These are phyloP conservation scores for Perdita meconis DNA, from an alignment of 2,888 invertebrate genomes.

Conservation along the genomic window DNA sequence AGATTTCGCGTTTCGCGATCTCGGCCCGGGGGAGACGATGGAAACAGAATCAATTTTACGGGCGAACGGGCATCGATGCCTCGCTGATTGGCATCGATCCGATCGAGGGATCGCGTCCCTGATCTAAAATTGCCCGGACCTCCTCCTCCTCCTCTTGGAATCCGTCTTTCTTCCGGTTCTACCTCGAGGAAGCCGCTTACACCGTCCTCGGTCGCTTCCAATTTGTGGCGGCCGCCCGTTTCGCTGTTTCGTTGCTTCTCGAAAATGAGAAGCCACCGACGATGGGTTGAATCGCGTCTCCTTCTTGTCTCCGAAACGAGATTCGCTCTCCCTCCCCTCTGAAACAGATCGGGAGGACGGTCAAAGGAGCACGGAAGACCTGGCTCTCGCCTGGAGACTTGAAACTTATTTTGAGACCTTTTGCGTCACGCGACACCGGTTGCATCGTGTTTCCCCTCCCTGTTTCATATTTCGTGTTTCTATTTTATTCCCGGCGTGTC, in stretches of 20 bases:
- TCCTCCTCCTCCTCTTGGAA: too few relatives aligned
- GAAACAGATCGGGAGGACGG: too few relatives aligned
- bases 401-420: slow-evolving; percentile 27
- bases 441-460: slow-evolving; percentile 6
- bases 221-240: slow-evolving; percentile 54
- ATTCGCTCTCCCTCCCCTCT: too few relatives aligned
- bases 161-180: slow-evolving; percentile 53
- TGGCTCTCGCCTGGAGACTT: not conserved
- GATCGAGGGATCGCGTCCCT: slow-evolving; percentile 47
- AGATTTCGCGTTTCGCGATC: slow-evolving; percentile 77
- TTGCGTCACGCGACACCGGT: slow-evolving; percentile 17
- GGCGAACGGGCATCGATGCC: slow-evolving; percentile 72
- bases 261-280: slow-evolving; percentile 24
- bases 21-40: slow-evolving; percentile 64
- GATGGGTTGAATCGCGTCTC: slow-evolving; percentile 21
- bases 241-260: slow-evolving; percentile 34
- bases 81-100: slow-evolving; percentile 70
- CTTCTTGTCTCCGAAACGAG: not conserved
- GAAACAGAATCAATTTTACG: slow-evolving; percentile 80
- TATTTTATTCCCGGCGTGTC: not conserved
- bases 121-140: slow-evolving; percentile 61
- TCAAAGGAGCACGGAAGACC: not conserved
- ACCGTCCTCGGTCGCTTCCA: slow-evolving; percentile 59
- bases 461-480: not conserved
- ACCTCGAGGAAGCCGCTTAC: slow-evolving; percentile 61